Conservation (phyloP, 2,797 vertebrate species). For the Mus caroli region DNA sequence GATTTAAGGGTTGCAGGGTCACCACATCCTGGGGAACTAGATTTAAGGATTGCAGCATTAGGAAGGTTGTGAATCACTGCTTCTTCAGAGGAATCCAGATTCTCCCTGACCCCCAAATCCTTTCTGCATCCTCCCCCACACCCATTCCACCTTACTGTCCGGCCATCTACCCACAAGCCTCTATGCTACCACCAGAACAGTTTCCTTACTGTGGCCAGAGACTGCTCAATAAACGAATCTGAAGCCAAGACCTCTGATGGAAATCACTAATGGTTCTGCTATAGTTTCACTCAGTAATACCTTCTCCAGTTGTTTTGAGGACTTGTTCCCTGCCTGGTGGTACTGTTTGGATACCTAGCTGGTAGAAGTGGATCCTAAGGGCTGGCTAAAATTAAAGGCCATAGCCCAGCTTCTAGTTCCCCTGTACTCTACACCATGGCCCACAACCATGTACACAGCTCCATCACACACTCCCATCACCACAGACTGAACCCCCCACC, state of each 20-base stretch:
- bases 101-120: too few relatives aligned
- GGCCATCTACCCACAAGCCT: background rate
- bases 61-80: background rate
- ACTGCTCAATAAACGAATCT: background rate
- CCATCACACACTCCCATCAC: background rate
- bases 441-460: too few relatives aligned
- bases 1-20: background rate
- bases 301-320: background rate
- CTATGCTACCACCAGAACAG: accelerated
- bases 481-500: background rate
- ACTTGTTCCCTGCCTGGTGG: background rate
- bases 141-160: accelerated
- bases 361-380: background rate
- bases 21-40: background rate
- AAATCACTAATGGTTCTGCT: background rate
- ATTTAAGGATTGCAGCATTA: background rate
- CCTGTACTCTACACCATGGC: too few relatives aligned
- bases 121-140: background rate
- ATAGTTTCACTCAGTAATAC: background rate
- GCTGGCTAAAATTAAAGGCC: background rate
- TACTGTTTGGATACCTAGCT: background rate
- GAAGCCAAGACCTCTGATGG: background rate
- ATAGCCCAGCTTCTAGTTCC: background rate
- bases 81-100: background rate
- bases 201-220: background rate